A percentile compares a stretch with the other conserved stretches of the same genome.
These are phyloP conservation scores for Zhengitettix transpicula DNA, from an alignment of 2,888 invertebrate species.

Conservation along the genomic window DNA sequence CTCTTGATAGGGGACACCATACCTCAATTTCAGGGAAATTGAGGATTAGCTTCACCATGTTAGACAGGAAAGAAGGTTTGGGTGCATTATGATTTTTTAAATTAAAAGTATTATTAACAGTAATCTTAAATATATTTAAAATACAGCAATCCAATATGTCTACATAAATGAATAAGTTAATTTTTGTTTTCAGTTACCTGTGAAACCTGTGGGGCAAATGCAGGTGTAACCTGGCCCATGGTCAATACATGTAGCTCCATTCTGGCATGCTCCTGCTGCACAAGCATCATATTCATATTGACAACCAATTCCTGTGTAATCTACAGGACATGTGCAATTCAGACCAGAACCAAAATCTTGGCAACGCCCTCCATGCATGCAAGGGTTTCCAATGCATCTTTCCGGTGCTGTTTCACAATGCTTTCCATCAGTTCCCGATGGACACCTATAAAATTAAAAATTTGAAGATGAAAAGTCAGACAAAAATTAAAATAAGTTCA, in stretches of 20 bases:
- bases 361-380: constrained; percentile 91
- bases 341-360: constrained; percentile 90
- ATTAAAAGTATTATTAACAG: not conserved
- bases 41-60: too few relatives aligned
- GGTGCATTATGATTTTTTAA: not conserved
- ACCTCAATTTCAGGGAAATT: too few relatives aligned
- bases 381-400: constrained; percentile 81
- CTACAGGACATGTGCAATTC: constrained; percentile 80
- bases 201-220: constrained; percentile 63
- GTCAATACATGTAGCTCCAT: constrained; percentile 83
- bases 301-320: constrained; percentile 76
- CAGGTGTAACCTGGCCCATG: constrained; percentile 74
- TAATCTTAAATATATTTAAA: not conserved
- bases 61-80: too few relatives aligned
- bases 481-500: too few relatives aligned
- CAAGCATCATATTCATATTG: constrained; percentile 90
- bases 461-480: not conserved
- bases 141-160: not conserved
- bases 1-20: too few relatives aligned
- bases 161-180: not conserved
- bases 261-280: constrained; percentile 74
- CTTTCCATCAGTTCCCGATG: constrained; percentile 90
- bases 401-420: constrained; percentile 94
- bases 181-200: constrained; percentile 22
- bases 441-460: constrained; percentile 40